Conservation (phyloP, 2,797 vertebrate genomes). For the Darevskia mixta region DNA sequence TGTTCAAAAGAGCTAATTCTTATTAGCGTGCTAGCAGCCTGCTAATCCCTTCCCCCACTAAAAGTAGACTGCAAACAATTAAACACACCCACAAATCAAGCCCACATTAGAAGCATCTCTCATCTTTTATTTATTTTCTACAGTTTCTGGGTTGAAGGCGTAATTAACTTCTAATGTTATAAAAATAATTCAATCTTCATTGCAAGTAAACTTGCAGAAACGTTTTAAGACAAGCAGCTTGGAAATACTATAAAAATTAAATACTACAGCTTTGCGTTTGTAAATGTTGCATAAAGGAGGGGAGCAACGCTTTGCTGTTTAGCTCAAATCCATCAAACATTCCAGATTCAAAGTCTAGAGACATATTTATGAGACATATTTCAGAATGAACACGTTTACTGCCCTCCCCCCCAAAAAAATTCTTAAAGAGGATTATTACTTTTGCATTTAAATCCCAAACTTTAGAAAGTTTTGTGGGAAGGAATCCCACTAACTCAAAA, state of each 20-base stretch:
- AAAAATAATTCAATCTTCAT: constrained; percentile 8
- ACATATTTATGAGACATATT: not conserved
- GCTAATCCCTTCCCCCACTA: not conserved
- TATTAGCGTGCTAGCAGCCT: not conserved
- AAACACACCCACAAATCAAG: constrained; percentile 52
- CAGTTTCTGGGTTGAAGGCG: constrained; percentile 32
- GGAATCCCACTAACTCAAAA: no score
- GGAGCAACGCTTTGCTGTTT: not conserved
- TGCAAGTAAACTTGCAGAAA: constrained; percentile 53
- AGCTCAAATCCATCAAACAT: not conserved
- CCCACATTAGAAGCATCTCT: constrained; percentile 52
- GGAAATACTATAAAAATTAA: constrained; percentile 18
- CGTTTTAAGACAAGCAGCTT: constrained; percentile 18
- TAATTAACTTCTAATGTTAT: constrained; percentile 34
- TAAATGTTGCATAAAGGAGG: constrained; percentile 16
- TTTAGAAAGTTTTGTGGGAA: constrained; percentile 40
- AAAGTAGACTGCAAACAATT: not conserved
- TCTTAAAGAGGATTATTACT: not conserved
- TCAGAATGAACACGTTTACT: not conserved
- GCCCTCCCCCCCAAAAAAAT: no score
- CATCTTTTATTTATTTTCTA: constrained; percentile 48
- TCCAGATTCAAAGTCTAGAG: not conserved
- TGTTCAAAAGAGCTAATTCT: not conserved
- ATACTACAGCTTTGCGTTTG: not conserved
- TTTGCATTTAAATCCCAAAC: constrained; percentile 41